Percentiles rank a stretch among this genome's conserved stretches.
phyloP scores from a whole-genome alignment of 2,113 vertebrate genomes.

The Saimiri boliviensis region DNA sequence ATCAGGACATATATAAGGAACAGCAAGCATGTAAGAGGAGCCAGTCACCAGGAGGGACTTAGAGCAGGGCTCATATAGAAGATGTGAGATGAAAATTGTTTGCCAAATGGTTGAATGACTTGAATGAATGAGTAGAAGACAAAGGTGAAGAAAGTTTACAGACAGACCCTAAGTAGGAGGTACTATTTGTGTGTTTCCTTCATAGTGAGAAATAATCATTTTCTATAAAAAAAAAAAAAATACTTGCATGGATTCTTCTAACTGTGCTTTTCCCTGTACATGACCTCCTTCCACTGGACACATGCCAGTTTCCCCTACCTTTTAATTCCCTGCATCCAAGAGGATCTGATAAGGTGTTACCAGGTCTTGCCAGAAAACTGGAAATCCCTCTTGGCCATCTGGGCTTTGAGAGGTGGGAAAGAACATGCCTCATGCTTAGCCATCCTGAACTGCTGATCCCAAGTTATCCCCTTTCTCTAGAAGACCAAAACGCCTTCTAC shows the following conservation, averaged over 20 bases:
- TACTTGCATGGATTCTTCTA: background rate
- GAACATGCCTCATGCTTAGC: background rate
- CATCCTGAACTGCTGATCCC: background rate
- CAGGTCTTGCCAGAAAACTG: background rate
- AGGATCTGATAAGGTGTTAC: background rate
- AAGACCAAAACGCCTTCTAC: background rate
- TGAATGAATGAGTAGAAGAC: background rate
- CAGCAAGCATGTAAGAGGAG: fast-evolving
- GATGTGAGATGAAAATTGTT: background rate
- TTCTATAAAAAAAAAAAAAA: background rate
- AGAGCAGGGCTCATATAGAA: background rate
- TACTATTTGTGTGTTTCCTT: background rate
- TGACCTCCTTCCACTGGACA: too few species aligned
- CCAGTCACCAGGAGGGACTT: background rate
- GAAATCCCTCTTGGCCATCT: background rate
- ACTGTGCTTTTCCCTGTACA: fast-evolving
- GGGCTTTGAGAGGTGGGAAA: background rate
- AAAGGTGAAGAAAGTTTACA: background rate
- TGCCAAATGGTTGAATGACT: fast-evolving
- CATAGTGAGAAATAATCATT: background rate
- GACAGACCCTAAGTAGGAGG: background rate
- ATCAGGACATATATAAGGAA: background rate
- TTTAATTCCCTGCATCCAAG: background rate
- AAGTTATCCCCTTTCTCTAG: background rate
- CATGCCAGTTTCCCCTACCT: fast-evolving